phyloP scores from a whole-genome alignment of 2,797 vertebrate species.

The Anableps anableps region DNA sequence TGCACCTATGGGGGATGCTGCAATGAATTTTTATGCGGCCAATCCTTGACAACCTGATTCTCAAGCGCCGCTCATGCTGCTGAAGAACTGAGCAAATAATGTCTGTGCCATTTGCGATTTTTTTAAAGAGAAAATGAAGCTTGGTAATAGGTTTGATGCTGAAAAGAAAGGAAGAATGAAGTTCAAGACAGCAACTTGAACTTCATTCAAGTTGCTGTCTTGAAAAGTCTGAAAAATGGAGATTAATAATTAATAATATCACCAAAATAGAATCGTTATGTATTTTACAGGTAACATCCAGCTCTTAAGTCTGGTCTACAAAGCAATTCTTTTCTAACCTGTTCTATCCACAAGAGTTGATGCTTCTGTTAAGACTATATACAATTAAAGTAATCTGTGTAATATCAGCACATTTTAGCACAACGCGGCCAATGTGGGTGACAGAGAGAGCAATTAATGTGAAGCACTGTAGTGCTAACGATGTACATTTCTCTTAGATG shows the following conservation, averaged over 20 bases:
- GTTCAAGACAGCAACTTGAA: background rate
- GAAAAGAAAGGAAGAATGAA: background rate
- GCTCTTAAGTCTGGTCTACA: background rate
- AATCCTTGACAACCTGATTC: background rate
- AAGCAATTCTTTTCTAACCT: background rate
- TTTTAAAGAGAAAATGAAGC: background rate
- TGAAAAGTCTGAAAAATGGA: background rate
- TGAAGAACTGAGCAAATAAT: background rate
- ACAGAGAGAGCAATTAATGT: background rate
- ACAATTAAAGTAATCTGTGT: background rate
- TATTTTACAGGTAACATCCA: background rate
- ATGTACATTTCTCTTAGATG: background rate
- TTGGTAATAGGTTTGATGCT: background rate
- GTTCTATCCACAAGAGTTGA: background rate
- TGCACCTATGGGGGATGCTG: background rate
- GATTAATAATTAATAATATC: background rate
- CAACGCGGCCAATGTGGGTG: background rate
- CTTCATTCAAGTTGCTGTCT: too few species aligned
- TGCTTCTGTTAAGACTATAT: background rate
- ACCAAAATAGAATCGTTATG: background rate
- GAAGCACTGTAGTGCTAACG: background rate
- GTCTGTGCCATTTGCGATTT: background rate
- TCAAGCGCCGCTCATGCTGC: background rate
- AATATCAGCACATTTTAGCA: background rate
- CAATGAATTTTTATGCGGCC: background rate